phyloP scores from a whole-genome alignment of 1,140 invertebrate genomes.

The Cyphomyrmex costatus region DNA sequence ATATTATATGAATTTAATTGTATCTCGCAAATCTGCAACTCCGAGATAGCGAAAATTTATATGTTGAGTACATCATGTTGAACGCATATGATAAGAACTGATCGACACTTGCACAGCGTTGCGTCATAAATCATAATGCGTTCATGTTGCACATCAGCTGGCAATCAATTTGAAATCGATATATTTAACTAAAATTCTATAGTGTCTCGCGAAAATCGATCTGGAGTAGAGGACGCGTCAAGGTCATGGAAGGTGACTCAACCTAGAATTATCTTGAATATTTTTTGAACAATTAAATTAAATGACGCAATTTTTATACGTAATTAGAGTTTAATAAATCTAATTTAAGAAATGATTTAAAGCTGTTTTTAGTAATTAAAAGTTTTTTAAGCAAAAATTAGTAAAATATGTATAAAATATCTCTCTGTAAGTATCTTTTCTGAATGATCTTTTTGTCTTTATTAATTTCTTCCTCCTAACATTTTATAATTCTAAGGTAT shows the following conservation, averaged over 20 bases:
- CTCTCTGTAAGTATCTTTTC: neutral
- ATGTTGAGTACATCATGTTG: neutral
- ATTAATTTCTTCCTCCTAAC: neutral
- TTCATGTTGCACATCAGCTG: neutral
- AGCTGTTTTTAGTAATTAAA: neutral
- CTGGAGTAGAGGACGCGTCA: conserved; percentile 48
- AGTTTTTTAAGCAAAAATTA: neutral
- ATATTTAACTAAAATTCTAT: neutral
- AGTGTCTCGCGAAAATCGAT: neutral
- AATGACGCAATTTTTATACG: neutral
- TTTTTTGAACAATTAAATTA: neutral
- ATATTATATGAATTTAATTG: neutral
- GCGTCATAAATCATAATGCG: conserved; percentile 1
- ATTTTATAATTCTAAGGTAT: conserved; percentile 18
- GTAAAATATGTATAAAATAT: neutral
- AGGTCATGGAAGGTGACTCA: conserved; percentile 45
- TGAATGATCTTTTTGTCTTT: neutral
- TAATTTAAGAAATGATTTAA: conserved; percentile 20
- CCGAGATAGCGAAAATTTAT: neutral
- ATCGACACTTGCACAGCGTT: conserved; percentile 16
- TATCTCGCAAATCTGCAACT: neutral
- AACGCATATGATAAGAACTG: neutral
- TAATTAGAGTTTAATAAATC: conserved; percentile 20
- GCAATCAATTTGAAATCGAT: neutral
- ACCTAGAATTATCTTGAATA: neutral